Evolutionary conservation across 2,888 invertebrate genomes (phyloP).

Genomic region (Ryuthela nishihirai): DNA sequence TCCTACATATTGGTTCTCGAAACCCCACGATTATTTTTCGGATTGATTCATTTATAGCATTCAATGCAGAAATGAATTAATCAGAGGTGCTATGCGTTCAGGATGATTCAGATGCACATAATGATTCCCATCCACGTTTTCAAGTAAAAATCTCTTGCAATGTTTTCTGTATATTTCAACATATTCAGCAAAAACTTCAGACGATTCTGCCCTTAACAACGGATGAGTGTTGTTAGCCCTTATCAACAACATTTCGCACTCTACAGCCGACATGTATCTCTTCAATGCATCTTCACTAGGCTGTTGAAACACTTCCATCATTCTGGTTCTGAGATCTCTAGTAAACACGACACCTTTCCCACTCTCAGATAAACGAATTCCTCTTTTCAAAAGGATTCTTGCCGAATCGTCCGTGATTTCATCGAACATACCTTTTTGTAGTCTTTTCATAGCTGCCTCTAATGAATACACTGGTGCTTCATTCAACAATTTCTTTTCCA

Average conservation of each 20-base stretch:
- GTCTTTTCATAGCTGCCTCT: constrained; percentile 18
- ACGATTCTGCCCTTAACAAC: constrained; percentile 24
- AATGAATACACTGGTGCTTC: constrained; percentile 26
- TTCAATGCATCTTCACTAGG: constrained; percentile 47
- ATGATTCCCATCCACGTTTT: constrained; percentile 63
- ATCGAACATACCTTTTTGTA: constrained; percentile 23
- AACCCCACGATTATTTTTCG: too few relatives aligned
- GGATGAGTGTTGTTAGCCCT: constrained; percentile 63
- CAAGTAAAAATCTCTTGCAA: constrained; percentile 34
- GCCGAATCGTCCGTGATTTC: constrained; percentile 59
- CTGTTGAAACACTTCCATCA: constrained; percentile 4
- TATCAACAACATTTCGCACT: constrained; percentile 62
- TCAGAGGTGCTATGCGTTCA: constrained; percentile 53
- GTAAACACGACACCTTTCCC: constrained; percentile 59
- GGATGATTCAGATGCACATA: constrained; percentile 70
- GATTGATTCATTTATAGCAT: too few relatives aligned
- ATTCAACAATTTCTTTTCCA: constrained; percentile 21
- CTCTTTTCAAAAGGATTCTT: constrained; percentile 68
- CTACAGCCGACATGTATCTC: constrained; percentile 58
- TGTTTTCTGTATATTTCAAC: constrained; percentile 44
- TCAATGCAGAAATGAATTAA: constrained; percentile 41
- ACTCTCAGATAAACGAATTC: constrained; percentile 53
- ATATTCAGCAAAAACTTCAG: constrained; percentile 37
- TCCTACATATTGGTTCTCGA: too few relatives aligned
- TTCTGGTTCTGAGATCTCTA: constrained; percentile 71